These are phyloP conservation scores for Pseudopodoces humilis DNA, from an alignment of 2,113 vertebrate genomes.

Conservation along the genomic window DNA sequence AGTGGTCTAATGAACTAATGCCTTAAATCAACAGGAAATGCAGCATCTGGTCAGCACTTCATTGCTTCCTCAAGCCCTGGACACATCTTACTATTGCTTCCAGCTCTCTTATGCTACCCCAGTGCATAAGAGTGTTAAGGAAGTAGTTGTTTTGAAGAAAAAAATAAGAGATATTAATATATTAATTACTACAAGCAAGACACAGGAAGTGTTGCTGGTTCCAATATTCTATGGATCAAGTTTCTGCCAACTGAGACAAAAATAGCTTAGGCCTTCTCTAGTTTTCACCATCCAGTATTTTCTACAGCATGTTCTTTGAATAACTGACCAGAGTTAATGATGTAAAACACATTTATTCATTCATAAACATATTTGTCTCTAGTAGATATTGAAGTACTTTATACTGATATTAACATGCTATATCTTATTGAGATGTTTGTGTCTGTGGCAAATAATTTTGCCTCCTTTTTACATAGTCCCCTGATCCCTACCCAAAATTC, in stretches of 20 bases:
- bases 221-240: background rate
- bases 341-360: background rate
- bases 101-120: background rate
- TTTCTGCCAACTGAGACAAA: background rate
- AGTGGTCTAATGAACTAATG: slow-evolving; percentile 35
- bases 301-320: background rate
- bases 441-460: background rate
- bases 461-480: background rate
- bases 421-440: background rate
- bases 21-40: slow-evolving; percentile 39
- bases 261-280: background rate
- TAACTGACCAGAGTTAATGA: background rate
- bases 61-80: background rate
- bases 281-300: background rate
- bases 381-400: background rate
- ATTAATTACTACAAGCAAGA: background rate
- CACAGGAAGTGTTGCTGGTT: background rate
- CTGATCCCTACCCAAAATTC: slow-evolving; percentile 58
- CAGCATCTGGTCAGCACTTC: slow-evolving; percentile 14
- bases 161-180: background rate
- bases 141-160: background rate
- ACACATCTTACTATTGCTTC: background rate
- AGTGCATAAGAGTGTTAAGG: background rate
- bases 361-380: background rate
- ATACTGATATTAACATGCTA: background rate